phyloP scores from a whole-genome alignment of 1,140 invertebrate genomes.

The Orussus abietinus region DNA sequence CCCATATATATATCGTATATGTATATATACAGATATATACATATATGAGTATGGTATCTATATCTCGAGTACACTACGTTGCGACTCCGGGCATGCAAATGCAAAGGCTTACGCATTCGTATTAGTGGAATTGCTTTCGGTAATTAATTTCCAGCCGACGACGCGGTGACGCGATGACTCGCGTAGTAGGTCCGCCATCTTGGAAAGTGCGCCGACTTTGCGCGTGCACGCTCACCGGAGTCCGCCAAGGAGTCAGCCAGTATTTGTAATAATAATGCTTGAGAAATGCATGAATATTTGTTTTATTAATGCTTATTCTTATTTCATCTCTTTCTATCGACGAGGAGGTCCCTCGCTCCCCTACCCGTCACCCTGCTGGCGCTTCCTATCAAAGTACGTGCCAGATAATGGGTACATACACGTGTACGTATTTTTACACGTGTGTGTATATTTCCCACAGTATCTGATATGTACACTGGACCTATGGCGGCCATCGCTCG shows the following conservation, averaged over 20 bases:
- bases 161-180: no score
- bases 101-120: constrained; percentile 43
- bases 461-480: no score
- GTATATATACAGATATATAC: constrained; percentile 11
- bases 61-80: constrained; percentile 43
- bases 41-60: constrained; percentile 36
- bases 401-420: constrained; percentile 11
- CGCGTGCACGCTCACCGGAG: constrained; percentile 53
- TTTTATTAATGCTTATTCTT: constrained; percentile 77
- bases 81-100: constrained; percentile 45
- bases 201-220: no score
- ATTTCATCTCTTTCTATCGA: constrained; percentile 54
- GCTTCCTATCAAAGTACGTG: constrained; percentile 18
- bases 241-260: constrained; percentile 61
- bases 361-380: constrained; percentile 18
- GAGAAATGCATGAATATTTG: constrained; percentile 81
- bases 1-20: not conserved
- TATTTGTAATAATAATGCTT: constrained; percentile 82
- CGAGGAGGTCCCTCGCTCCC: constrained; percentile 12
- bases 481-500: constrained; percentile 43
- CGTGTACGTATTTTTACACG: constrained; percentile 14
- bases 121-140: no score
- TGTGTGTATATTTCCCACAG: constrained; percentile 5
- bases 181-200: no score
- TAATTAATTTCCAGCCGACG: no score